Percentiles rank a stretch among this genome's conserved stretches.
Evolutionary conservation across 92 coral and sea anemone genomes (phyloP).

Genomic region (Palythoa caribaeorum): DNA sequence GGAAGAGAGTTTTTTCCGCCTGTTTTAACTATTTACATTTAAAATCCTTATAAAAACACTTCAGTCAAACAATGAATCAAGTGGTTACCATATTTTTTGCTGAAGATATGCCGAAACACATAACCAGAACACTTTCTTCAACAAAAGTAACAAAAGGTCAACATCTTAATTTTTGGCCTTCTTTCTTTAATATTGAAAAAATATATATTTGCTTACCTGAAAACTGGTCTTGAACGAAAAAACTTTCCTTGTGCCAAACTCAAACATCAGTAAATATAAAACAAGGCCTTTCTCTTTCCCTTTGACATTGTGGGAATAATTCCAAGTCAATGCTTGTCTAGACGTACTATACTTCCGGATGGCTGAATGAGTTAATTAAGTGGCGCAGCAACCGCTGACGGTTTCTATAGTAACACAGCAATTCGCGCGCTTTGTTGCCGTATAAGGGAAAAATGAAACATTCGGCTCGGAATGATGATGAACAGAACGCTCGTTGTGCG

Average conservation of each 20-base stretch:
- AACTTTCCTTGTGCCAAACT: neutral
- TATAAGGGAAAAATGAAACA: conserved; percentile 30
- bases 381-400: neutral
- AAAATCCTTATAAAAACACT: neutral
- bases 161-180: neutral
- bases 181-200: neutral
- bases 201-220: neutral
- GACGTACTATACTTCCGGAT: conserved; percentile 27
- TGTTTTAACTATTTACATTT: too few relatives aligned
- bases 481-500: neutral
- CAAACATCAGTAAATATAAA: neutral
- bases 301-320: neutral
- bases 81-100: neutral
- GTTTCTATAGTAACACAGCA: neutral
- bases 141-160: neutral
- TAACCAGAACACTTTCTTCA: neutral
- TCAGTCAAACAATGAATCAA: neutral
- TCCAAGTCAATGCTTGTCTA: conserved; percentile 27
- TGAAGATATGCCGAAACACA: neutral
- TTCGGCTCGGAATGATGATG: neutral
- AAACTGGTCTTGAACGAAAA: neutral
- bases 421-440: conserved; percentile 37
- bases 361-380: conserved; percentile 20
- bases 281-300: neutral
- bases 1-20: neutral